Conservation (phyloP, 2,888 invertebrate species). For the Limnephilus marmoratus region DNA sequence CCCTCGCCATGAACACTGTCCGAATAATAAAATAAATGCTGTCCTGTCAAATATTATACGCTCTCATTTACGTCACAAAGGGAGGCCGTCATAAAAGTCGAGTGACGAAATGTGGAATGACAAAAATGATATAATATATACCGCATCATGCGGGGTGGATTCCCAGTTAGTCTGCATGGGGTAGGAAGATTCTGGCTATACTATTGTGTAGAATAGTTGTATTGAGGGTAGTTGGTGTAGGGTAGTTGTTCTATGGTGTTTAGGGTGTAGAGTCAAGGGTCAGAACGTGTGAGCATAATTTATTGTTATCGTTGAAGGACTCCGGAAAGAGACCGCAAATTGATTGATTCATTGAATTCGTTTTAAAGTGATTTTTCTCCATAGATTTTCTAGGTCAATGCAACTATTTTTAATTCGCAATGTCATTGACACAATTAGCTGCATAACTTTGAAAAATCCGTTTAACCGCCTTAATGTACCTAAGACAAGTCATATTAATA, state of each 20-base stretch:
- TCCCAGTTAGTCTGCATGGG: background rate
- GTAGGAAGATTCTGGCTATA: background rate
- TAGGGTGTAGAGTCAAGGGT: background rate
- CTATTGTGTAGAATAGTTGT: background rate
- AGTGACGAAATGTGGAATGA: constrained; percentile 9
- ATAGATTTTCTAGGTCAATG: background rate
- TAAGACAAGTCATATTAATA: no score
- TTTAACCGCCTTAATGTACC: background rate
- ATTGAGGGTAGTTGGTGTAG: background rate
- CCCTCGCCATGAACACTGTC: background rate
- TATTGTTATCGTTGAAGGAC: background rate
- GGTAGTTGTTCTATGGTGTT: background rate
- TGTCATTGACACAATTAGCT: no score
- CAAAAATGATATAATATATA: constrained; percentile 18
- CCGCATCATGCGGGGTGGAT: constrained; percentile 5
- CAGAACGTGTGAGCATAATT: background rate
- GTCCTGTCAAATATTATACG: constrained; percentile 23
- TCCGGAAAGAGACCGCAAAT: background rate
- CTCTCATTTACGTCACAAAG: constrained; percentile 35
- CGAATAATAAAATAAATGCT: constrained; percentile 30
- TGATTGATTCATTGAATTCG: background rate
- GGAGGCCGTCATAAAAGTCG: background rate
- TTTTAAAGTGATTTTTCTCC: background rate
- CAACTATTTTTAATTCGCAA: background rate
- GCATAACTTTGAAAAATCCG: background rate